Evolutionary conservation across 2,113 vertebrate species (phyloP).

Genomic region (Phodopus roborovskii): DNA sequence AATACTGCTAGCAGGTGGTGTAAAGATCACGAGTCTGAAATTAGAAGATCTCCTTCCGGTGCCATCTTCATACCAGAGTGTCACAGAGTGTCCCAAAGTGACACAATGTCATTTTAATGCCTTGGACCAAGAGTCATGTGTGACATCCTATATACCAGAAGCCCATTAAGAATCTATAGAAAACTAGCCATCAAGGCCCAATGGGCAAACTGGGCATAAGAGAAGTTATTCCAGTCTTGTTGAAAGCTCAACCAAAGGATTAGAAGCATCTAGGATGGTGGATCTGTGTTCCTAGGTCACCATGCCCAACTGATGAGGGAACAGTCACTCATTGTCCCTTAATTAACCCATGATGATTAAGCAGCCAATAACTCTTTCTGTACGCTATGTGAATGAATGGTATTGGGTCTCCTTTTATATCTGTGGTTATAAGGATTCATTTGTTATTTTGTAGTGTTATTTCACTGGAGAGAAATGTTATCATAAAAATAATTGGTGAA

Average conservation of each 20-base stretch:
- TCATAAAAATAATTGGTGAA: neutral
- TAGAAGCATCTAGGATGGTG: neutral
- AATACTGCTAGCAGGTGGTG: neutral
- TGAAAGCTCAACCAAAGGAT: neutral
- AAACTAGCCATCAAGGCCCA: neutral
- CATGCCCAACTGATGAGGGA: neutral
- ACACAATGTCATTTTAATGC: neutral
- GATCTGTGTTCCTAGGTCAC: too few species aligned
- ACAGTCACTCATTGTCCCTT: neutral
- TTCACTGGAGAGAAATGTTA: neutral
- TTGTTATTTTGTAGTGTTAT: neutral
- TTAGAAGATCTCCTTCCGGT: neutral
- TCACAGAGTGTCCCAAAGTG: neutral
- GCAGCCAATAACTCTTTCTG: neutral
- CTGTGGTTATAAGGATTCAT: neutral
- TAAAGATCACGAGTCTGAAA: neutral
- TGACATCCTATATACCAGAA: neutral
- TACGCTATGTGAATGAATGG: too few species aligned
- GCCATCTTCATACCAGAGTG: neutral
- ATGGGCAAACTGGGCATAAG: neutral
- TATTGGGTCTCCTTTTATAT: neutral
- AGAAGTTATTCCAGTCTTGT: neutral
- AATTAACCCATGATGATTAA: neutral
- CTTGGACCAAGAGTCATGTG: neutral
- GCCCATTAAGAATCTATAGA: neutral